Evolutionary conservation across 2,113 vertebrate species (phyloP).

Genomic region (Pedetes capensis): DNA sequence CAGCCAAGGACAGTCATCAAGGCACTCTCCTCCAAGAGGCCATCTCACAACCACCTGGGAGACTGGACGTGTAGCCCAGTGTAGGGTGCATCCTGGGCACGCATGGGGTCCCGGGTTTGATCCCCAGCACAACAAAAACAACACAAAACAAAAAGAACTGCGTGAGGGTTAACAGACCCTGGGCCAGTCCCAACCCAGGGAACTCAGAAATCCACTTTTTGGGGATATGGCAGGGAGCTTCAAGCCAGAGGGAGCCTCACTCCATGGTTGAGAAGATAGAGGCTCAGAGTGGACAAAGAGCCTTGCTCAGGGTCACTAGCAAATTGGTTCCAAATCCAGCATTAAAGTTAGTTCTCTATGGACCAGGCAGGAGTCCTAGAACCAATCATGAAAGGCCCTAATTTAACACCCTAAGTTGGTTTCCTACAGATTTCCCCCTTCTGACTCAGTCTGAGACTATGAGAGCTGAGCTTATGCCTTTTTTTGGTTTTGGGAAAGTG

Average conservation of each 20-base stretch:
- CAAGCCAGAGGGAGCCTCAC: neutral
- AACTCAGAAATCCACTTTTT: neutral
- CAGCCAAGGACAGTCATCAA: neutral
- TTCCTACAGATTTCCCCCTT: neutral
- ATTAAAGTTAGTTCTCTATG: neutral
- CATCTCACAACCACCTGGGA: neutral
- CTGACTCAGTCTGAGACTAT: neutral
- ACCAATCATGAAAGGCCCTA: neutral
- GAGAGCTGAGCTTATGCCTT: neutral
- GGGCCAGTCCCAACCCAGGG: neutral
- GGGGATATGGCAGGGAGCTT: neutral
- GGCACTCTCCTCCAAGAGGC: neutral
- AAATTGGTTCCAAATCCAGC: neutral
- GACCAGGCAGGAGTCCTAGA: neutral
- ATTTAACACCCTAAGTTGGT: neutral
- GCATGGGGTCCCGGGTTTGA: neutral
- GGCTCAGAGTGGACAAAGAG: neutral
- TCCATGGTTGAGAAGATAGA: neutral
- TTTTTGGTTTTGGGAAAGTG: neutral
- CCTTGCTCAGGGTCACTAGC: neutral
- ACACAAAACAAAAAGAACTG: fast-evolving
- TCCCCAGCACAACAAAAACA: neutral
- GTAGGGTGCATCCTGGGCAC: neutral
- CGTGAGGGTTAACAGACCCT: neutral
- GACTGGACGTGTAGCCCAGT: neutral